Conservation (phyloP, 2,888 invertebrate species). For the Lepidocyrtinus sp. region DNA sequence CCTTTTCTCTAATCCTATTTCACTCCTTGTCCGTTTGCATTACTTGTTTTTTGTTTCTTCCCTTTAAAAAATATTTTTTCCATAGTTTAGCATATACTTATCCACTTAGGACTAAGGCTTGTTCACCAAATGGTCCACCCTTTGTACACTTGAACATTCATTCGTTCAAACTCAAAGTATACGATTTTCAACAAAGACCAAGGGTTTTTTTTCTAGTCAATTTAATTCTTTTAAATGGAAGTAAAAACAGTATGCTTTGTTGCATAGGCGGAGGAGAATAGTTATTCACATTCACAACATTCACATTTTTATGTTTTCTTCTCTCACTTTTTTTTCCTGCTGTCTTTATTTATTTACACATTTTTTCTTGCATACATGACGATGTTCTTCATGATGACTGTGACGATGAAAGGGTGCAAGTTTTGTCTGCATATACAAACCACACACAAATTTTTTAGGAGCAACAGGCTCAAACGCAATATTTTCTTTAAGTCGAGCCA, state of each 20-base stretch:
- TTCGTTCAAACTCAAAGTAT: no score
- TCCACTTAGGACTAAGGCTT: no score
- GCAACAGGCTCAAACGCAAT: constrained; percentile 20
- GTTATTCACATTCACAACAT: not conserved
- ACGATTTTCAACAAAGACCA: no score
- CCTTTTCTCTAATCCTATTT: no score
- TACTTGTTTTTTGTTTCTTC: no score
- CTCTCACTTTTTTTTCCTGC: not conserved
- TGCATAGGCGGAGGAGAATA: not conserved
- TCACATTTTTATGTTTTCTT: not conserved
- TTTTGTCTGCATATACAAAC: not conserved
- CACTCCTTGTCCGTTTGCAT: no score
- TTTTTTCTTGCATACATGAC: not conserved
- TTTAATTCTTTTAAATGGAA: not conserved
- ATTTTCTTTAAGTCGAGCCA: not conserved
- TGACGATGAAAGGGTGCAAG: not conserved
- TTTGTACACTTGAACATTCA: no score
- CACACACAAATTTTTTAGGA: not conserved
- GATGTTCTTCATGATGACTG: not conserved
- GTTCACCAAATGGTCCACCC: no score
- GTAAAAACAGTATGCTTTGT: not conserved
- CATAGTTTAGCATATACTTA: no score
- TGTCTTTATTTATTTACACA: not conserved
- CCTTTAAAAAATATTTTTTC: no score
- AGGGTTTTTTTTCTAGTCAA: not conserved